Conservation (phyloP, 2,113 vertebrate species). For the Zapus hudsonius region DNA sequence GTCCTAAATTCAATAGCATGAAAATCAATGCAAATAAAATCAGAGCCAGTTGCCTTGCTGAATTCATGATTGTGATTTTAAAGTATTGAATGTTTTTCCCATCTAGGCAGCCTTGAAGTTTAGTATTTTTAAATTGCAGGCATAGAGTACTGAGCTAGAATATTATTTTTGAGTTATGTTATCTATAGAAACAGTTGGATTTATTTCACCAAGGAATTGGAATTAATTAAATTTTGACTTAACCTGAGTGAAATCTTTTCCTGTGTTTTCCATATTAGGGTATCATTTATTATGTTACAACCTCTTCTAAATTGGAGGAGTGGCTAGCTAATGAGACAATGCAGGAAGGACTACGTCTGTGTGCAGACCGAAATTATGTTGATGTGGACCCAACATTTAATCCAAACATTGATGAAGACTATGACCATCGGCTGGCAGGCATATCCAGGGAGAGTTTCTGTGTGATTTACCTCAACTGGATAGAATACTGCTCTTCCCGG, state of each 20-base stretch:
- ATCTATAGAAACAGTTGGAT: background rate
- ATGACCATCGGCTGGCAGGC: conserved; percentile 96
- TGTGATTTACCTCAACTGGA: conserved; percentile 95
- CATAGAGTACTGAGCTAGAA: background rate
- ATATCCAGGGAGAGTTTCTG: conserved; percentile 98
- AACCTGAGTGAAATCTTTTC: conserved; percentile 33
- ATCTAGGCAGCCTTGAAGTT: background rate
- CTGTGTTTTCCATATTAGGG: conserved; percentile 85
- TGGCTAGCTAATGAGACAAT: conserved; percentile 98
- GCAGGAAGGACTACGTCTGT: conserved; percentile 94
- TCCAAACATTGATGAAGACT: conserved; percentile 99
- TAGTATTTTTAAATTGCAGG: conserved; percentile 23
- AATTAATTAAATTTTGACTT: conserved; percentile 35
- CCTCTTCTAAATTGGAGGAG: conserved; percentile 95
- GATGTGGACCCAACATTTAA: conserved; percentile 99
- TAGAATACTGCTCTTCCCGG: conserved; percentile 96
- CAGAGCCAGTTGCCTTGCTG: background rate
- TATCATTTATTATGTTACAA: conserved; percentile 97
- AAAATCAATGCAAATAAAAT: background rate
- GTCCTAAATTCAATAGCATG: conserved; percentile 14
- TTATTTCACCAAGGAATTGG: conserved; percentile 12
- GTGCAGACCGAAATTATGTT: conserved; percentile 95
- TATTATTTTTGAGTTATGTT: conserved; percentile 41
- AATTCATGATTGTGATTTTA: conserved; percentile 42
- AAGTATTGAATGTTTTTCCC: background rate